These are phyloP conservation scores for Melanogrammus aeglefinus DNA, from an alignment of 2,797 vertebrate genomes.

Conservation along the genomic window DNA sequence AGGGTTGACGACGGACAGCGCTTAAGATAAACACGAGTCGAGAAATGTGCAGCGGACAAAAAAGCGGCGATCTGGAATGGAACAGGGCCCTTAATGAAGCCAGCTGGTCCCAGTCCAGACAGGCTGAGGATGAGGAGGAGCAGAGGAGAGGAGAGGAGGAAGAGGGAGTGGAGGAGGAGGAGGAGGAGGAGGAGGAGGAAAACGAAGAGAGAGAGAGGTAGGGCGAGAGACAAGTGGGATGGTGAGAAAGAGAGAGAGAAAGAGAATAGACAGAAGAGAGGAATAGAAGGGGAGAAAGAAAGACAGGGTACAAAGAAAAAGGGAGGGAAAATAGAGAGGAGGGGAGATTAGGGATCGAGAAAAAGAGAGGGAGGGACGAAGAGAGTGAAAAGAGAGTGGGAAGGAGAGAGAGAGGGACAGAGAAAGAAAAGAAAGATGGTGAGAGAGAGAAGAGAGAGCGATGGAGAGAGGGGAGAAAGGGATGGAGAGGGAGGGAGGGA, in stretches of 20 bases:
- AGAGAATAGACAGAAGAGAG: neutral
- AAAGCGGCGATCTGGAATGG: slow-evolving; percentile 80
- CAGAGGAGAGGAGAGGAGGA: slow-evolving; percentile 60
- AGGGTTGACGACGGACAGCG: slow-evolving; percentile 77
- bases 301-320: too few relatives aligned
- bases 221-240: too few relatives aligned
- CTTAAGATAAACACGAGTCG: slow-evolving; percentile 79
- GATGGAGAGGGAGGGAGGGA: slow-evolving; percentile 26
- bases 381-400: too few relatives aligned
- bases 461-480: too few relatives aligned
- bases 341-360: too few relatives aligned
- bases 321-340: too few relatives aligned
- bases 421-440: too few relatives aligned
- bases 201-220: neutral
- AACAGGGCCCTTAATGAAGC: slow-evolving; percentile 79
- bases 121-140: slow-evolving; percentile 72
- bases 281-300: neutral
- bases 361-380: too few relatives aligned
- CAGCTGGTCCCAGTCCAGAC: slow-evolving; percentile 83
- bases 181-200: slow-evolving; percentile 73
- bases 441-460: too few relatives aligned
- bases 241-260: neutral
- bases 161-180: slow-evolving; percentile 52
- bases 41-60: slow-evolving; percentile 83
- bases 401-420: too few relatives aligned